Evolutionary conservation across 2,888 invertebrate species (phyloP).

Genomic region (Agrotis puta): DNA sequence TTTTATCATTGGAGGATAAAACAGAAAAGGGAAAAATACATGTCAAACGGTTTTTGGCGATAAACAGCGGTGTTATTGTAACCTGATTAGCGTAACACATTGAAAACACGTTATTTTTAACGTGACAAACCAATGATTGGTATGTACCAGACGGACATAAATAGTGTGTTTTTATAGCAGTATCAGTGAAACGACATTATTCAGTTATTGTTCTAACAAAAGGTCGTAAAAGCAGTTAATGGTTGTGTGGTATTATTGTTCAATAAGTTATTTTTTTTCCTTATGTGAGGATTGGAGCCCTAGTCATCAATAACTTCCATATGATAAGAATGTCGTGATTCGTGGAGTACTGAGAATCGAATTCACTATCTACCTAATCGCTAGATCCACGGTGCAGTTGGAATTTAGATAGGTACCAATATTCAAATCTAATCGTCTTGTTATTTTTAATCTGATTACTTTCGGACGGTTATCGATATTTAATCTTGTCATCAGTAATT

Average conservation of each 20-base stretch:
- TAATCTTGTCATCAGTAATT: constrained; percentile 42
- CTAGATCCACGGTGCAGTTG: neutral
- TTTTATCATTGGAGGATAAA: constrained; percentile 18
- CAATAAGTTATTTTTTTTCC: neutral
- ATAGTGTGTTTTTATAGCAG: constrained; percentile 12
- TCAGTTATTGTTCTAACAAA: constrained; percentile 20
- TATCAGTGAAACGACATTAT: constrained; percentile 9
- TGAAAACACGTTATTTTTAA: constrained; percentile 30
- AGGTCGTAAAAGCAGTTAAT: constrained; percentile 15
- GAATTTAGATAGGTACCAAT: constrained; percentile 9
- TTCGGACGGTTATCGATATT: constrained; percentile 2
- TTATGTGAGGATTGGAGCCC: neutral
- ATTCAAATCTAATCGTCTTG: constrained; percentile 23
- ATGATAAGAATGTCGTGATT: neutral
- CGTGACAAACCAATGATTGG: constrained; percentile 13
- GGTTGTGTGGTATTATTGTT: constrained; percentile 5
- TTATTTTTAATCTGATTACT: constrained; percentile 20
- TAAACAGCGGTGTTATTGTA: constrained; percentile 6
- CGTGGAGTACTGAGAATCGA: neutral
- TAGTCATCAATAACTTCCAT: neutral
- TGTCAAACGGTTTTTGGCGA: constrained; percentile 13
- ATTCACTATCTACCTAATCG: neutral
- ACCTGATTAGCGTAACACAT: constrained; percentile 17
- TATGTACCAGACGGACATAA: neutral
- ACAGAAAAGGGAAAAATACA: constrained; percentile 12